Evolutionary conservation across 2,113 vertebrate species (phyloP).

Genomic region (Dicaeum eximium): DNA sequence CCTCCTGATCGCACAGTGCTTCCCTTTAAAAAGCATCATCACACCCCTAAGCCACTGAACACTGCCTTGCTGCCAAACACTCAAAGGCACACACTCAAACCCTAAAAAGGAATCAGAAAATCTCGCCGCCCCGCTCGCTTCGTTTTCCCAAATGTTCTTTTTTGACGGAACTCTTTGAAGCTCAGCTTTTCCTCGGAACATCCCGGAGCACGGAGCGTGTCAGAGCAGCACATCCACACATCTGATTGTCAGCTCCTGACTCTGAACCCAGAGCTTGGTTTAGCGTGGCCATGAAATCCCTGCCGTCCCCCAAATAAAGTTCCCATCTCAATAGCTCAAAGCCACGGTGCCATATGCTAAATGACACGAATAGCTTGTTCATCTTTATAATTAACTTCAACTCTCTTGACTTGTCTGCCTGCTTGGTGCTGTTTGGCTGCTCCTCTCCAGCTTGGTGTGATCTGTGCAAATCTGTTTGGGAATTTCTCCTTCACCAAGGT

Average conservation of each 20-base stretch:
- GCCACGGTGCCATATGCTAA: background rate
- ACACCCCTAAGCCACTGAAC: background rate
- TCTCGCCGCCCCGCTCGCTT: background rate
- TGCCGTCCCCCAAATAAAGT: background rate
- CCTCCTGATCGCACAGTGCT: background rate
- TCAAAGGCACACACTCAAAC: background rate
- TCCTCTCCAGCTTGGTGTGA: background rate
- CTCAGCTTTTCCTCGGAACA: background rate
- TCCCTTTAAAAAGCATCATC: conserved; percentile 19
- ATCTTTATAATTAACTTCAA: background rate
- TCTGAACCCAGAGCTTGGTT: background rate
- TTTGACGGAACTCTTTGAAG: background rate
- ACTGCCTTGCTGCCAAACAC: background rate
- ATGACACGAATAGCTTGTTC: background rate
- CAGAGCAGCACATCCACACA: background rate
- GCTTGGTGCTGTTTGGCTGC: background rate
- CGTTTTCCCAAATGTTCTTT: background rate
- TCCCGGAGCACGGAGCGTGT: background rate
- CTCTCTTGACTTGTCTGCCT: background rate
- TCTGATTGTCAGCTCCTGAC: background rate
- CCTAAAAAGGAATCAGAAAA: conserved; percentile 18
- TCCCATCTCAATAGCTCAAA: background rate
- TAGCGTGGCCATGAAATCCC: background rate
- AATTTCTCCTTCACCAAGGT: conserved; percentile 14
- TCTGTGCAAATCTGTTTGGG: background rate